Base-by-base conservation (phyloP, 2,888 invertebrate species). In the Asteroscopus sphinx region DNA sequence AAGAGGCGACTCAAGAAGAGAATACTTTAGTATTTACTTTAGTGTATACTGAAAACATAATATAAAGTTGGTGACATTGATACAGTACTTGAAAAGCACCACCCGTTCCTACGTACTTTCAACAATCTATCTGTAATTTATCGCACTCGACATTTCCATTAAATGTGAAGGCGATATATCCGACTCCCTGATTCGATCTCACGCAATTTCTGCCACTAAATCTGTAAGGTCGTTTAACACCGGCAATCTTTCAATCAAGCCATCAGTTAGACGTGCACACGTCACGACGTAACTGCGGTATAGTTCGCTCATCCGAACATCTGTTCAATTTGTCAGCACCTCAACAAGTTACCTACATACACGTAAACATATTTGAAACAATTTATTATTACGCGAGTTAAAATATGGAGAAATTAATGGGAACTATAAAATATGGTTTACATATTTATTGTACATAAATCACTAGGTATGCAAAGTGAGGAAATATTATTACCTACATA, bases 211-310 rank as follows among this genome's bases (percentile, higher is more conserved):
- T 37, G 45, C 45, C 63, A 62, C 62, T 65, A 65, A 65, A 65
- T 62, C 65, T 55, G 45, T 68, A 37, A 48, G 55, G 36, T 41
- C 63, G 47, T 41, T 60, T 25, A 44, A 17, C 44, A 37, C 39
- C 42, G 42, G 32, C 49, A 42, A 66, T 69, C 56, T 56, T 63
- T 66, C 64, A 61, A 62, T 63, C 63, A 63, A 7, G 36, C 45
- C 30, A 39, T 64, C 61, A 42, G 45, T 65, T 32, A 46, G 25
- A 47, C 51, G 37, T 47, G 21, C 36, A 44, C 45, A 35, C 65
- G 53, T 68, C 53, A 46, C 33, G 15, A 8, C 17, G 37, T 8
- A 26, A 36, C 28, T 30, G 16, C 37, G 37, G 36, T 37, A 46
- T 37, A 54, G 47, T 48, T 15, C 33, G 45, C 17, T 33, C 35